Base-by-base conservation (phyloP, 2,113 vertebrate species). In the Pangasianodon hypophthalmus region DNA sequence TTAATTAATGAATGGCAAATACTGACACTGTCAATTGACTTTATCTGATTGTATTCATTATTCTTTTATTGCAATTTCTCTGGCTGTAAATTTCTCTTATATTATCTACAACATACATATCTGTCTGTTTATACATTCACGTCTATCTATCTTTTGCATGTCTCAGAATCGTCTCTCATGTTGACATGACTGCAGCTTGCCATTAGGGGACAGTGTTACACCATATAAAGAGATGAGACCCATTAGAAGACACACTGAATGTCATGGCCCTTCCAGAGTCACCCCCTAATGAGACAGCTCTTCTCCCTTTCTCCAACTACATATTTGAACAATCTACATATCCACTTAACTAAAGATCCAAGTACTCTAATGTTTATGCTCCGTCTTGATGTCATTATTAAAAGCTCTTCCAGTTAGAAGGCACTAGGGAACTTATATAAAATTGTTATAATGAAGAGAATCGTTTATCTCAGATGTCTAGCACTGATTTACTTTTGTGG, bases 191-290 rank as follows among this genome's bases (percentile, higher is more conserved):
- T 32, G n/a, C 41, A n/a, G 14, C 37, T 46, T 84, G 91, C 95
- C 96, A 95, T 93, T 71, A 75, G 95, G 92, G 86, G 94, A 87
- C 93, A 93, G 90, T 91, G 84, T 91, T 88, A 85, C n/a, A 86
- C 88, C 64, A 71, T 48, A 21, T 18, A 54, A 71, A 11, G 24
- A 67, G 26, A 60, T 13, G n/a, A 83, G 50, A 26, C 24, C 29
- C 2, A 56, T 58, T 46, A 29, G 26, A 83, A 16, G 6, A 32
- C 48, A 50, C n/a, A 21, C 32, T 84, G 82, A 82, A 82, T 19
- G 18, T 58, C 75, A 60, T 52, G 26, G 18, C 11, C 24, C 50
- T 52, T 58, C 24, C 80, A 71, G 64, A 71, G 16, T 54, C 9
- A 0, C 48, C 79, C 83, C 9, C 52, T n/a, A 83, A 69, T 52